These are phyloP conservation scores for Perca schrenkii DNA, from an alignment of 2,113 vertebrate species.

Conservation along the genomic window DNA sequence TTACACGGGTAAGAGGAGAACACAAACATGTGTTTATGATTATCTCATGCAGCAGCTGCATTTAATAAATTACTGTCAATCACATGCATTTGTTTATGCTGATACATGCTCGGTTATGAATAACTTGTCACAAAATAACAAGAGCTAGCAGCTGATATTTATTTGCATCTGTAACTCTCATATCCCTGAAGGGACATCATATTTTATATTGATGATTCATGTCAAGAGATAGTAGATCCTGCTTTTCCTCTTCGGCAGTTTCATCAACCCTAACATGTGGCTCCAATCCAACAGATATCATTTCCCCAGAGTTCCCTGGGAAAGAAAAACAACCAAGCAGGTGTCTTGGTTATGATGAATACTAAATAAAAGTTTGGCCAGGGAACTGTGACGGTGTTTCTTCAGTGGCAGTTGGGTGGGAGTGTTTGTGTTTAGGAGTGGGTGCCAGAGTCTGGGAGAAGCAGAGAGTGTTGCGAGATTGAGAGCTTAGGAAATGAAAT, in stretches of 20 bases:
- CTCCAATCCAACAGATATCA: slow-evolving; percentile 66
- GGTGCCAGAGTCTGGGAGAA: slow-evolving; percentile 39
- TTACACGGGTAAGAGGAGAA: not conserved
- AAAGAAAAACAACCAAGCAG: slow-evolving; percentile 70
- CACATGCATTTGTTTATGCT: slow-evolving; percentile 40
- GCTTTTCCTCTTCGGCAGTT: slow-evolving; percentile 61
- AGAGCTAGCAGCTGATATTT: slow-evolving; percentile 51
- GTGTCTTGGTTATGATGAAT: slow-evolving; percentile 74
- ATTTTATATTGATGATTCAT: slow-evolving; percentile 70
- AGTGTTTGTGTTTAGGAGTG: slow-evolving; percentile 45
- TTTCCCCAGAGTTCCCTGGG: slow-evolving; percentile 61
- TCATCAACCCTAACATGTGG: slow-evolving; percentile 66
- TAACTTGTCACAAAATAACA: slow-evolving; percentile 52
- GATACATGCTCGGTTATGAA: slow-evolving; percentile 45
- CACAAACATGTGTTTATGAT: slow-evolving; percentile 19
- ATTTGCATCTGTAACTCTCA: slow-evolving; percentile 56
- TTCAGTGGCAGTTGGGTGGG: slow-evolving; percentile 38
- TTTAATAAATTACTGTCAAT: slow-evolving; percentile 34
- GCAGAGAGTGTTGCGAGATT: slow-evolving; percentile 50
- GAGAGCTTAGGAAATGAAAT: slow-evolving; percentile 70
- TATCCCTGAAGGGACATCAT: slow-evolving; percentile 45
- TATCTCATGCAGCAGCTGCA: slow-evolving; percentile 21
- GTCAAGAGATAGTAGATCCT: slow-evolving; percentile 65
- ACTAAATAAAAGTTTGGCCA: slow-evolving; percentile 70
- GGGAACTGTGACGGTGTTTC: slow-evolving; percentile 43